These are phyloP conservation scores for Folsomia manolachei DNA, from an alignment of 2,888 invertebrate genomes.

Conservation along the genomic window DNA sequence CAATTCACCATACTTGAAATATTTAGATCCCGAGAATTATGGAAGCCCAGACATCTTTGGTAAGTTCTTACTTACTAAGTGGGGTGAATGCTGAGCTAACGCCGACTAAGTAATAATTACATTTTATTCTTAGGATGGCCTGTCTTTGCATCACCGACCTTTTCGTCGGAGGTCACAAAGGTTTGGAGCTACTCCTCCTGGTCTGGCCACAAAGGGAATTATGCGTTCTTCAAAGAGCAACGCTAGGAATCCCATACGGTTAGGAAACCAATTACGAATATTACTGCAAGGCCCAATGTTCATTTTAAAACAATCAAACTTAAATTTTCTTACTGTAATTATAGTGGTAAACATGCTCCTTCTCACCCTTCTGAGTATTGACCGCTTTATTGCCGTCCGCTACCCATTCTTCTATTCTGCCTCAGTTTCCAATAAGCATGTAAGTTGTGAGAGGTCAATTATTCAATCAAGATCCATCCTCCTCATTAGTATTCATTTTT, in stretches of 20 bases:
- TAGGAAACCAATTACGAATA: too few species aligned
- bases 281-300: too few species aligned
- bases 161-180: constrained; percentile 49
- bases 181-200: constrained; percentile 43
- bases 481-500: too few species aligned
- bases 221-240: constrained; percentile 40
- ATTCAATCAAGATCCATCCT: too few species aligned
- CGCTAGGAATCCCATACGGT: constrained; percentile 45
- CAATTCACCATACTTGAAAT: too few species aligned
- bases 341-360: constrained; percentile 48
- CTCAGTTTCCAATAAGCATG: constrained; percentile 47
- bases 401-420: constrained; percentile 50
- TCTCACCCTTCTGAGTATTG: constrained; percentile 48
- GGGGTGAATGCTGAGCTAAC: too few species aligned
- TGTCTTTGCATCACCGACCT: constrained; percentile 50
- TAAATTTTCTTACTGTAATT: too few species aligned
- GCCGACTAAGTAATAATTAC: too few species aligned
- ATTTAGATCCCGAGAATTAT: constrained; percentile 43
- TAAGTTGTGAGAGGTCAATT: too few species aligned
- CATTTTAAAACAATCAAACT: too few species aligned
- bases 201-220: constrained; percentile 34
- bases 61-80: too few species aligned
- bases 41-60: constrained; percentile 51
- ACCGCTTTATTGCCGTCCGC: constrained; percentile 49
- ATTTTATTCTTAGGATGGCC: too few species aligned